A percentile compares a stretch with the other conserved stretches of the same genome.
Conservation (phyloP, 2,797 vertebrate species). For the Acanthis flammea region DNA sequence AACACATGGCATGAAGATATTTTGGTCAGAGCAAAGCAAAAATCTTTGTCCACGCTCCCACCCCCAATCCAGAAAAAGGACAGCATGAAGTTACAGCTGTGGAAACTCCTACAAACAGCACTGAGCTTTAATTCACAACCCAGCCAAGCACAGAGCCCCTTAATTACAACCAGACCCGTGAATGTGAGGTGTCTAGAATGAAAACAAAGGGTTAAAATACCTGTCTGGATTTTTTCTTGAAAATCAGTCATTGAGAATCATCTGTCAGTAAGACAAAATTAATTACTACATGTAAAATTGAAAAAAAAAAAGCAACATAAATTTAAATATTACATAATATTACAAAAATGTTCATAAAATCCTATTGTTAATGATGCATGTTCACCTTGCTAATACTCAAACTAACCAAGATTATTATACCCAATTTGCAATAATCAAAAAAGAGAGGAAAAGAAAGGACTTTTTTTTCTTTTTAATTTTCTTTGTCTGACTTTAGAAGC, state of each 20-base stretch:
- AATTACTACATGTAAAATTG: conserved; percentile 70
- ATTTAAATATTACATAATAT: conserved; percentile 62
- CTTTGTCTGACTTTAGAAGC: background rate
- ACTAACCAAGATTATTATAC: background rate
- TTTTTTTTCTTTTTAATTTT: background rate
- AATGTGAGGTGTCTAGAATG: conserved; percentile 27
- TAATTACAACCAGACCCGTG: conserved; percentile 1
- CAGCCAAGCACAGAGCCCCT: background rate
- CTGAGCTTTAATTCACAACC: background rate
- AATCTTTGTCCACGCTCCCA: background rate
- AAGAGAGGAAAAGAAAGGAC: background rate
- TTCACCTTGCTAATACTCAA: conserved; percentile 12
- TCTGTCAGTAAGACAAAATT: conserved; percentile 79
- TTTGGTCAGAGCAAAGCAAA: background rate
- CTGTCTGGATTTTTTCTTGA: conserved; percentile 72
- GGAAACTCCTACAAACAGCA: background rate
- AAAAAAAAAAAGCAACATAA: conserved; percentile 7
- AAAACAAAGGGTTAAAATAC: conserved; percentile 72
- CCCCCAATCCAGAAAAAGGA: background rate
- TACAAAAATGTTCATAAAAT: conserved; percentile 56
- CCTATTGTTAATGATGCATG: conserved; percentile 21
- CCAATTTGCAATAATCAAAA: conserved; percentile 27
- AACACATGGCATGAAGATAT: accelerated
- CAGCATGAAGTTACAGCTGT: background rate
- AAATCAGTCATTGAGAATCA: conserved; percentile 76